Evolutionary conservation across 1,140 invertebrate species (phyloP).

Genomic region (Apis mellifera): Amel_HAv3.1 CM009940.2:9596501-9597000

Average conservation of each 20-base stretch:
- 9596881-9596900: constrained; percentile 75
- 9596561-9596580: not conserved
- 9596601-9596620: not conserved
- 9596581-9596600: not conserved
- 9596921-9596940: constrained; percentile 59
- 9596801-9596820: constrained; percentile 68
- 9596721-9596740: constrained; percentile 36
- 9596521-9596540: not conserved
- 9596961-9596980: constrained; percentile 76
- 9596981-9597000: constrained; percentile 56
- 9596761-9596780: constrained; percentile 34
- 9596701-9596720: constrained; percentile 59
- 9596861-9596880: constrained; percentile 78
- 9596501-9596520: not conserved
- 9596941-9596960: constrained; percentile 76
- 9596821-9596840: constrained; percentile 75
- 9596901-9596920: constrained; percentile 53
- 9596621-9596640: not conserved
- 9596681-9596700: constrained; percentile 66
- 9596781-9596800: constrained; percentile 53
- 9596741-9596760: constrained; percentile 39
- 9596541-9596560: not conserved
- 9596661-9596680: constrained; percentile 64
- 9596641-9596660: constrained; percentile 3
- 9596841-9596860: constrained; percentile 82